These are phyloP conservation scores for Diorhabda carinulata DNA, from an alignment of 1,140 invertebrate species.

Conservation along the genomic window DNA sequence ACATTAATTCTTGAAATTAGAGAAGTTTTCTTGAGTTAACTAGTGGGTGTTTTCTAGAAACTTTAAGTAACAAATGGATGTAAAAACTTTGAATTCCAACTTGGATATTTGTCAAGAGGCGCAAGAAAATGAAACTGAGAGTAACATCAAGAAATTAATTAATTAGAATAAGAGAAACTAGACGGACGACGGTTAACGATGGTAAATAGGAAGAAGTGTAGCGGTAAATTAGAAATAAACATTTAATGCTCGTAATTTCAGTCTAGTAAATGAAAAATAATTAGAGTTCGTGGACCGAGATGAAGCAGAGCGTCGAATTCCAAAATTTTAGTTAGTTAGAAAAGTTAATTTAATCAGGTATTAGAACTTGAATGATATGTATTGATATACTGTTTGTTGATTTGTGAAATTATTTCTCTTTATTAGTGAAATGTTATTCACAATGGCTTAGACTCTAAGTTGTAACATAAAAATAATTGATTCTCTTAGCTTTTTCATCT, in stretches of 20 bases:
- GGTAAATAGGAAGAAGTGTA: conserved; percentile 36
- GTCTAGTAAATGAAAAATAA: conserved; percentile 39
- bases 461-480: too few relatives aligned
- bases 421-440: too few relatives aligned
- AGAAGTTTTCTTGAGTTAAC: conserved; percentile 11
- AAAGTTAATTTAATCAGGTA: neutral
- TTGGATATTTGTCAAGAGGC: conserved; percentile 4
- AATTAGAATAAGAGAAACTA: conserved; percentile 14
- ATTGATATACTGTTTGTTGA: too few relatives aligned
- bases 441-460: too few relatives aligned
- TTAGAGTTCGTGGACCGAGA: conserved; percentile 8
- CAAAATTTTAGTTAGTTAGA: neutral
- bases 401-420: too few relatives aligned
- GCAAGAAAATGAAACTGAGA: conserved; percentile 9
- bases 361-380: neutral
- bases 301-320: neutral
- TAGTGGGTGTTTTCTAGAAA: conserved; percentile 9
- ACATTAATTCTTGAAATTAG: conserved; percentile 12
- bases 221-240: conserved; percentile 44
- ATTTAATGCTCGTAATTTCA: conserved; percentile 42
- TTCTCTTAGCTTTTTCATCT: too few relatives aligned
- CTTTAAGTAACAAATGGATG: conserved; percentile 4
- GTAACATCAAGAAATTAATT: conserved; percentile 18
- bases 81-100: neutral
- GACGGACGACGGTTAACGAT: conserved; percentile 13